These are phyloP conservation scores for Lontra canadensis DNA, from an alignment of 2,113 vertebrate genomes.

Conservation along the genomic window DNA sequence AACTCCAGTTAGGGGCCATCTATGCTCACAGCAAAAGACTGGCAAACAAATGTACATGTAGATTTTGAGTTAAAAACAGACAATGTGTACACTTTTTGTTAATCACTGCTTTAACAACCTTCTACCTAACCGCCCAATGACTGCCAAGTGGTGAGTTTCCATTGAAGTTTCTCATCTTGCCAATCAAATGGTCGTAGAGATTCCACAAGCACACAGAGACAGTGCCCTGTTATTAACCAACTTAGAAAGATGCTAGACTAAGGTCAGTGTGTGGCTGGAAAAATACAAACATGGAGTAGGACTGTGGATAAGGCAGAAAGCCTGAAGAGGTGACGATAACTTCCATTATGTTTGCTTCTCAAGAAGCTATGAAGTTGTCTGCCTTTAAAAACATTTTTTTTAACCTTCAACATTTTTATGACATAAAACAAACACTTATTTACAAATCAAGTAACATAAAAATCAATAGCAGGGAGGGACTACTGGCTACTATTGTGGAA, in stretches of 20 bases:
- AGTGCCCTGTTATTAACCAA: neutral
- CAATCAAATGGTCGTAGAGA: neutral
- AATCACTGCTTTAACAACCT: neutral
- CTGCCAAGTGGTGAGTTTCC: neutral
- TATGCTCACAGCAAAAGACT: neutral
- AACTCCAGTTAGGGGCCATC: neutral
- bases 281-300: neutral
- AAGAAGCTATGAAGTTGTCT: neutral
- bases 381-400: neutral
- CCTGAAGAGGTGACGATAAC: neutral
- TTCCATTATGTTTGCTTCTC: constrained; percentile 21
- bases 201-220: neutral
- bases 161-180: neutral
- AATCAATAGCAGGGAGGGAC: neutral
- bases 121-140: neutral
- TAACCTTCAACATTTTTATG: constrained; percentile 5
- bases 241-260: neutral
- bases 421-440: neutral
- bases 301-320: neutral
- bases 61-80: neutral
- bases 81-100: neutral
- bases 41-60: neutral
- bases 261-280: neutral
- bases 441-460: constrained; percentile 43
- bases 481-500: neutral